Conservation (phyloP, 2,797 vertebrate genomes). For the Hippocampus kuda region DNA sequence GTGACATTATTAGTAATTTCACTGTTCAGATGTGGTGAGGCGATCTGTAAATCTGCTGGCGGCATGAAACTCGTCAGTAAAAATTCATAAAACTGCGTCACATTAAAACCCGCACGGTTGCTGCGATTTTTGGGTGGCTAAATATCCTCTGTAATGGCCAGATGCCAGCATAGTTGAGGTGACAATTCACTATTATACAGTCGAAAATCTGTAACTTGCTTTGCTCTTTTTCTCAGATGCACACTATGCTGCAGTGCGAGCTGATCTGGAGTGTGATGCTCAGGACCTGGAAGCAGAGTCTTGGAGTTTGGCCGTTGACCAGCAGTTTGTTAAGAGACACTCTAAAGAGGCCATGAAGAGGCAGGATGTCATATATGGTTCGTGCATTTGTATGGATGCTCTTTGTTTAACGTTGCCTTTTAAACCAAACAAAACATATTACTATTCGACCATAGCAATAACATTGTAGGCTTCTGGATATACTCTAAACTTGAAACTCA, state of each 20-base stretch:
- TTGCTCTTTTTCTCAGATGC: slow-evolving; percentile 59
- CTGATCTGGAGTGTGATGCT: slow-evolving; percentile 78
- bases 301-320: slow-evolving; percentile 86
- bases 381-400: slow-evolving; percentile 27
- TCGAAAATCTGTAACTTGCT: neutral
- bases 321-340: slow-evolving; percentile 72
- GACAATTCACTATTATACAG: neutral
- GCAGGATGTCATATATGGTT: slow-evolving; percentile 94
- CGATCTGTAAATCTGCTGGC: no score
- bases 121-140: no score
- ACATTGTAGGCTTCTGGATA: neutral
- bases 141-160: neutral
- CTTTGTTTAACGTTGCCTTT: neutral
- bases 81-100: no score
- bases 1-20: no score
- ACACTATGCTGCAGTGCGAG: slow-evolving; percentile 69
- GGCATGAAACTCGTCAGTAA: no score
- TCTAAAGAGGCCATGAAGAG: slow-evolving; percentile 76
- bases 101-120: no score
- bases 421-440: neutral
- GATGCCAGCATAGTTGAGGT: neutral
- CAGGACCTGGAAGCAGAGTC: slow-evolving; percentile 87
- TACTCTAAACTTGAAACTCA: neutral
- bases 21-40: no score
- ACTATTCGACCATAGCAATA: neutral